phyloP scores from a whole-genome alignment of 1,140 invertebrate species.

The Brachionus asplanchnoidis region DNA sequence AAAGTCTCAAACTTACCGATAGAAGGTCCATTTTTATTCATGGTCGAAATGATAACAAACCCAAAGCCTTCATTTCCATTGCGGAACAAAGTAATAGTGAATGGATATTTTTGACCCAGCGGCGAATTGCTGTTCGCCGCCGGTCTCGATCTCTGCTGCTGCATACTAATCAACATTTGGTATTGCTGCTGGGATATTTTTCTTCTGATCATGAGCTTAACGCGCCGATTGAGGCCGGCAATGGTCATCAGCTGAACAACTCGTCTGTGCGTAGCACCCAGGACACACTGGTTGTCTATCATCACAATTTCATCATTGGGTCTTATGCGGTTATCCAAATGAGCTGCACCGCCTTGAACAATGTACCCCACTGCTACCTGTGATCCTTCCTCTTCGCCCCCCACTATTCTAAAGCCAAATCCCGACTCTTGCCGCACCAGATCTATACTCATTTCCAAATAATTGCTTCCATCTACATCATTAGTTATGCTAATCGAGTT shows the following conservation, averaged over 20 bases:
- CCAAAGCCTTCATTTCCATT: constrained; percentile 94
- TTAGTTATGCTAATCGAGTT: background rate
- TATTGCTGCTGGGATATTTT: constrained; percentile 48
- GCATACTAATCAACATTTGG: constrained; percentile 24
- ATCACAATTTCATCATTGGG: constrained; percentile 84
- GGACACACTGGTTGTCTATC: constrained; percentile 73
- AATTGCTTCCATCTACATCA: constrained; percentile 37
- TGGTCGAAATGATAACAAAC: constrained; percentile 95
- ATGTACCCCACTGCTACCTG: constrained; percentile 90
- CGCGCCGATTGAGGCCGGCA: constrained; percentile 71
- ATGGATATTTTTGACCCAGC: constrained; percentile 56
- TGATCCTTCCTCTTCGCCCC: constrained; percentile 94
- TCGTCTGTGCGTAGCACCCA: constrained; percentile 78
- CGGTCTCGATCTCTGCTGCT: background rate
- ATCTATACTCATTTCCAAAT: constrained; percentile 17
- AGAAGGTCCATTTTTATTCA: constrained; percentile 82
- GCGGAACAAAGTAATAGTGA: constrained; percentile 80
- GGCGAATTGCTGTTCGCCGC: background rate
- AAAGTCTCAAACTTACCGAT: constrained; percentile 68
- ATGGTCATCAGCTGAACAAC: constrained; percentile 83
- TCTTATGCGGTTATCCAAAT: constrained; percentile 75
- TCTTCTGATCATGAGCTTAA: constrained; percentile 52
- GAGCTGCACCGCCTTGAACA: constrained; percentile 82
- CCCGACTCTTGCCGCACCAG: constrained; percentile 56
- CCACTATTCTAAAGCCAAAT: constrained; percentile 94